Conservation (phyloP, 2,113 vertebrate genomes). For the Phycodurus eques region DNA sequence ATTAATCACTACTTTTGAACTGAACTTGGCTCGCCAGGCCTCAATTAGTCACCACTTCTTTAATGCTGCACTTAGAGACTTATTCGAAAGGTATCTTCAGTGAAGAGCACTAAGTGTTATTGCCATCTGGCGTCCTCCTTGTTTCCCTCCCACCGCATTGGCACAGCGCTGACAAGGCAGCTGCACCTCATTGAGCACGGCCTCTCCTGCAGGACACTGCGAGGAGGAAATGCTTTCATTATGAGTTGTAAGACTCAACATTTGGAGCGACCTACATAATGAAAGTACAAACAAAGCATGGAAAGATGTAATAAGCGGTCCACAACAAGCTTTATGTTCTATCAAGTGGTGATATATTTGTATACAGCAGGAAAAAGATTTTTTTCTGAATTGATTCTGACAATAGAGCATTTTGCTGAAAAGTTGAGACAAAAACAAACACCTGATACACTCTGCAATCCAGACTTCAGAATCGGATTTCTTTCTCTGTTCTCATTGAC, state of each 20-base stretch:
- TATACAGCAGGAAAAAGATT: neutral
- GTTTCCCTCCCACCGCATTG: conserved; percentile 36
- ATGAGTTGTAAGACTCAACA: conserved; percentile 3
- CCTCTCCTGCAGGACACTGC: conserved; percentile 28
- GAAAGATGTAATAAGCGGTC: neutral
- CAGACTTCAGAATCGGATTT: too few species aligned
- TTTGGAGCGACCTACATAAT: conserved; percentile 11
- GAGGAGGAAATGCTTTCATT: conserved; percentile 29
- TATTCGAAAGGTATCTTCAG: conserved; percentile 22
- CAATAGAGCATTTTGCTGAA: neutral
- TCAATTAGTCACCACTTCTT: conserved; percentile 10
- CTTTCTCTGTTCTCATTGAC: too few species aligned
- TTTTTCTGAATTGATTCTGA: neutral
- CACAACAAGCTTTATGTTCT: neutral
- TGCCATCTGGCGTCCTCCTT: conserved; percentile 11
- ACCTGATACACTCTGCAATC: too few species aligned
- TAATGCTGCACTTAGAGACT: conserved; percentile 13
- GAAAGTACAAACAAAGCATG: conserved; percentile 5
- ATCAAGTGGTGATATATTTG: neutral
- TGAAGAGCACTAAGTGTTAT: conserved; percentile 48
- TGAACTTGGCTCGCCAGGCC: conserved; percentile 19
- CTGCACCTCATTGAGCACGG: conserved; percentile 58
- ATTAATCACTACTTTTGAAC: conserved; percentile 35
- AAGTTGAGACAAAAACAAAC: neutral
- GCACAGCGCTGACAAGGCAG: conserved; percentile 57